These are phyloP conservation scores for Campoplex capitator DNA, from an alignment of 2,888 invertebrate genomes.

Conservation along the genomic window DNA sequence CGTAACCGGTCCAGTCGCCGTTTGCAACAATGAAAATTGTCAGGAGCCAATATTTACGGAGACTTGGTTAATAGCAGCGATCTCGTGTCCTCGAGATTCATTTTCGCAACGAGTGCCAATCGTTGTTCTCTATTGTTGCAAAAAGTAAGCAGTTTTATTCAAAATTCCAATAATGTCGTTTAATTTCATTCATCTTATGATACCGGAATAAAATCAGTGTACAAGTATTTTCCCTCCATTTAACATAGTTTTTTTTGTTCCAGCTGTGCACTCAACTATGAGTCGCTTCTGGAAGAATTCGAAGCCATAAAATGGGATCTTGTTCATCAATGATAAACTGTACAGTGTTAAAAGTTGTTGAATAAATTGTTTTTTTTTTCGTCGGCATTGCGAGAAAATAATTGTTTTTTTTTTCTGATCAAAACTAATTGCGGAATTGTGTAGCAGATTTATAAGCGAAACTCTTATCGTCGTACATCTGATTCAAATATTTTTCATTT, in stretches of 20 bases:
- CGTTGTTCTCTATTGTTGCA: constrained; percentile 77
- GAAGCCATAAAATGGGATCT: constrained; percentile 74
- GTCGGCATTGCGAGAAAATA: neutral
- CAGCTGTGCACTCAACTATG: constrained; percentile 78
- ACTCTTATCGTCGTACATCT: neutral
- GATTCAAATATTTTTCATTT: constrained; percentile 1
- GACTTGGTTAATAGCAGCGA: constrained; percentile 78
- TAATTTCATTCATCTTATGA: constrained; percentile 32
- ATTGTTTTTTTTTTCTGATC: neutral
- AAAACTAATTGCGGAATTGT: neutral
- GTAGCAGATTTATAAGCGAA: neutral
- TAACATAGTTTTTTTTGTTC: constrained; percentile 62
- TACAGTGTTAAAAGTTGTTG: constrained; percentile 50
- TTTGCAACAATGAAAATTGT: constrained; percentile 77
- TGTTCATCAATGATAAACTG: constrained; percentile 66
- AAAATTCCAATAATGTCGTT: neutral
- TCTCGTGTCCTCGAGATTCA: constrained; percentile 68
- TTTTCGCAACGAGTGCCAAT: constrained; percentile 70
- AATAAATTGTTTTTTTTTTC: constrained; percentile 60
- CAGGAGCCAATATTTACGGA: constrained; percentile 81
- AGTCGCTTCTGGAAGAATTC: constrained; percentile 71
- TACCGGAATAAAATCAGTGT: constrained; percentile 30
- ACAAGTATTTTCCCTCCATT: constrained; percentile 39
- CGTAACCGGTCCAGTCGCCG: constrained; percentile 78
- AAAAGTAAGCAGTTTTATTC: constrained; percentile 72